Conservation (phyloP, 2,797 vertebrate species). For the Sylvia borin region DNA sequence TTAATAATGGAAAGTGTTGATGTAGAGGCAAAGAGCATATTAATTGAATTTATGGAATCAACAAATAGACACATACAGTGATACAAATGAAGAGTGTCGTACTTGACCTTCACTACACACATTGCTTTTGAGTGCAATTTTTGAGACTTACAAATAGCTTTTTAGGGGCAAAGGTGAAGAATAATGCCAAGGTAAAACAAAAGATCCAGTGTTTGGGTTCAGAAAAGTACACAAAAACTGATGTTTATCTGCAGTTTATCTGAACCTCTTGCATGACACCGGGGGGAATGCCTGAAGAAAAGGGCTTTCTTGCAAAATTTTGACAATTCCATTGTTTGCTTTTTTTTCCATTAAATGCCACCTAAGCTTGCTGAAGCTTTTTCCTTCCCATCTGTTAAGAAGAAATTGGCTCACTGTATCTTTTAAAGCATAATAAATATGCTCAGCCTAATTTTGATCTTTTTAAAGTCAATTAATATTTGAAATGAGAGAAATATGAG, state of each 20-base stretch:
- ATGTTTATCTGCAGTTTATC: conserved; percentile 8
- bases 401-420: not conserved
- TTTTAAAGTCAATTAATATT: not conserved
- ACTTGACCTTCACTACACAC: not conserved
- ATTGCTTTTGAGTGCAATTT: not conserved
- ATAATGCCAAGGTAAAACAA: conserved; percentile 26
- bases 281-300: not conserved
- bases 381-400: not conserved
- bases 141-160: not conserved
- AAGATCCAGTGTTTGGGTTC: not conserved
- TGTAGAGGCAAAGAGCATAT: not conserved
- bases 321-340: not conserved
- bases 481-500: not conserved
- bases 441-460: not conserved
- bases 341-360: not conserved
- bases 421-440: not conserved
- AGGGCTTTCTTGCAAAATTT: not conserved
- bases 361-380: not conserved
- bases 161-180: not conserved
- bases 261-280: not conserved
- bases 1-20: not conserved
- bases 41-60: not conserved
- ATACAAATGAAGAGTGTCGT: not conserved
- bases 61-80: not conserved
- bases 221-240: not conserved